Base-by-base conservation (phyloP, 2,888 invertebrate species). In the Apamea epomidion region DNA sequence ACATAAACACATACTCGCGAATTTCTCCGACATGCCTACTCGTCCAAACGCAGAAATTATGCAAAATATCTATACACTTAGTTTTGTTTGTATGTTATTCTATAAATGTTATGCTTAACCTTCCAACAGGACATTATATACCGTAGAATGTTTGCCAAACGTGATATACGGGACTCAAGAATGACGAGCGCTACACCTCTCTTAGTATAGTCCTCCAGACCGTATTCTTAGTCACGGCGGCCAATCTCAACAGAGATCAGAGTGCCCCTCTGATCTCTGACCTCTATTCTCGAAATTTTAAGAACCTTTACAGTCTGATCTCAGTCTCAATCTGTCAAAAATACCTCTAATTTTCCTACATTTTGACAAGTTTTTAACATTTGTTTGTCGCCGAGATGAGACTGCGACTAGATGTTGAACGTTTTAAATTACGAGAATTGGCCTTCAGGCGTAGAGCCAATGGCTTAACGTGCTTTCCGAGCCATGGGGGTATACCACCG, bases 21-120 rank as follows among this genome's bases (percentile, higher is more conserved):
- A 88, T 87, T 88, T 87, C 87, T 74, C 87, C 78, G 0, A 21
- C 83, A 70, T 82, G 48, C 70, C 64, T 54, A 3, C 77, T 74
- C 82, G 78, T 70, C 68, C 65, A 73, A 88, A 87, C 64, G 87
- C 83, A 78, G 60, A 78, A 86, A 88, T 80, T 88, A 87, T 88
- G 76, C 88, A 75, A 87, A 86, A 68, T 78, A 67, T 58, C 60
- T 70, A 69, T 58, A 68, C 51, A 69, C 67, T 65, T 62, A 73
- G 37, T 67, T 62, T 10, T 65, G 72, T 68, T 67, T 71, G 45
- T 67, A 65, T 74, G 68, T 45, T 69, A 74, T 88, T 86, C 81
- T 86, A 82, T 86, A 88, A 87, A 81, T 62, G 54, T 79, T 76
- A 76, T 76, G 77, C 60, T 75, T 79, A 87, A 81, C 84, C 85